Evolutionary conservation across 64 coral and sea anemone species (phyloP).

Genomic region (Montipora cactus): DNA sequence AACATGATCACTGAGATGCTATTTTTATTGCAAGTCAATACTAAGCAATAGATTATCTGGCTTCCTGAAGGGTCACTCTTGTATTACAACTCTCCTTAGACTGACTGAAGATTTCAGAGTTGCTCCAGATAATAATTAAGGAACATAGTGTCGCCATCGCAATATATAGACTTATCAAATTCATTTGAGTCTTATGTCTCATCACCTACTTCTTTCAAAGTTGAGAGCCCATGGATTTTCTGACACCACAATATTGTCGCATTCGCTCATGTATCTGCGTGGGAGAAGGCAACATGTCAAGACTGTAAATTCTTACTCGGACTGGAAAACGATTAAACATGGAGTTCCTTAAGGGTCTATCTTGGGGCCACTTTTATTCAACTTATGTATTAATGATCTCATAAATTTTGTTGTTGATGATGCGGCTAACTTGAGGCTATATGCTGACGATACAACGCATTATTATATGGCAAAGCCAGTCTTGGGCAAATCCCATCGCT

Average conservation of each 20-base stretch:
- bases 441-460: too few relatives aligned
- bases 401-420: too few relatives aligned
- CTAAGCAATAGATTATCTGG: too few relatives aligned
- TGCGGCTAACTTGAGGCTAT: too few relatives aligned
- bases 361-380: too few relatives aligned
- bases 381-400: too few relatives aligned
- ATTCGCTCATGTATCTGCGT: not conserved
- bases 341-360: not conserved
- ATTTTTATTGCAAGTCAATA: too few relatives aligned
- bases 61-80: too few relatives aligned
- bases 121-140: not conserved
- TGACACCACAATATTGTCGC: not conserved
- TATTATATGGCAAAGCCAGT: too few relatives aligned
- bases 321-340: not conserved
- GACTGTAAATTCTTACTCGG: not conserved
- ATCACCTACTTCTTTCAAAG: not conserved
- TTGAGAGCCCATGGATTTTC: slow-evolving; percentile 5
- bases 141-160: not conserved
- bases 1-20: too few relatives aligned
- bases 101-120: not conserved
- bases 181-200: not conserved
- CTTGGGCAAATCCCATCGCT: too few relatives aligned
- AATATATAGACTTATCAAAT: not conserved
- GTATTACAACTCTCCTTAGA: too few relatives aligned
- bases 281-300: slow-evolving; percentile 9